Percentiles rank a stretch among this genome's conserved stretches.
Evolutionary conservation across 2,797 vertebrate genomes (phyloP).

Genomic region (Pampus argenteus): DNA sequence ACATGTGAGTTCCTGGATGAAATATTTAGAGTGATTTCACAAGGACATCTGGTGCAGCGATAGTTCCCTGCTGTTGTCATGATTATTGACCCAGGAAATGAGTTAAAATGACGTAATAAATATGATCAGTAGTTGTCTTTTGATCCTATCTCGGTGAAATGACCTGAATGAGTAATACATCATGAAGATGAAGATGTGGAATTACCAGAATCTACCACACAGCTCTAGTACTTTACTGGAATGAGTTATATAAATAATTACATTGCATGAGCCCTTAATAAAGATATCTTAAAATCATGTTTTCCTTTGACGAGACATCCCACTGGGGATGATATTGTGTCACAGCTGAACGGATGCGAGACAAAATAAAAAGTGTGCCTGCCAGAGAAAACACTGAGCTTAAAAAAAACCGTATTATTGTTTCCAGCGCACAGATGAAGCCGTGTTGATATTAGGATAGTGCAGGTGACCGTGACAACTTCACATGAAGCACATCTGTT

Average conservation of each 20-base stretch:
- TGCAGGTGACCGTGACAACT: conserved; percentile 55
- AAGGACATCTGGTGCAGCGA: conserved; percentile 55
- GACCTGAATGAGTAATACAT: conserved; percentile 6
- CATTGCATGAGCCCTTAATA: not conserved
- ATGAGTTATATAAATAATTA: not conserved
- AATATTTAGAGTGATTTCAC: conserved; percentile 39
- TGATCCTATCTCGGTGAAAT: conserved; percentile 10
- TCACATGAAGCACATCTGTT: conserved; percentile 47
- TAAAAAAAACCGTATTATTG: conserved; percentile 59
- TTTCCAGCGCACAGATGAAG: conserved; percentile 52
- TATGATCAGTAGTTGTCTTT: conserved; percentile 6
- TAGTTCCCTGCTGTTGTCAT: conserved; percentile 15
- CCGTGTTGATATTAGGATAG: conserved; percentile 46
- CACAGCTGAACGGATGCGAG: conserved; percentile 57
- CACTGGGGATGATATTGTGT: conserved; percentile 50
- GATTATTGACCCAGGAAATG: conserved; percentile 8
- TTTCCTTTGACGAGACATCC: conserved; percentile 49
- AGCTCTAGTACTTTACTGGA: not conserved
- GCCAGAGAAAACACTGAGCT: conserved; percentile 50
- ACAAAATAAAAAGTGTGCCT: conserved; percentile 63
- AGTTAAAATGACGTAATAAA: conserved; percentile 18
- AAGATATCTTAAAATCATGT: conserved; percentile 15
- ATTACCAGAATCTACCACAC: not conserved
- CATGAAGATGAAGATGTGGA: not conserved
- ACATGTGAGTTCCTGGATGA: conserved; percentile 43